Base-by-base conservation (phyloP, 1,140 invertebrate species). In the Laodelphax striatellus region DNA sequence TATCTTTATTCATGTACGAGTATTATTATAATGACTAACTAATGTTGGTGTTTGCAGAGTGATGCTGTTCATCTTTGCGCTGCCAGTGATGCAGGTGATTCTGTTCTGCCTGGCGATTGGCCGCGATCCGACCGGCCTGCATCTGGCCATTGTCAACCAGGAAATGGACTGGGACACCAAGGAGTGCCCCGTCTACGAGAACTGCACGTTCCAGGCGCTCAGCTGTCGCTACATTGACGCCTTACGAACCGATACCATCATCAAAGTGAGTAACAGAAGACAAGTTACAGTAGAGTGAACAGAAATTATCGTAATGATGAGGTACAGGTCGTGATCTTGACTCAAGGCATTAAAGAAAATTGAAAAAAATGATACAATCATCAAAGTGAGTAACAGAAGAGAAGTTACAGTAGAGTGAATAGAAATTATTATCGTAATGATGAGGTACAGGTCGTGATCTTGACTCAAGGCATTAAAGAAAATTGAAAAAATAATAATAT, bases 61-160 rank as follows among this genome's bases (percentile, higher is more conserved):
- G 42, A 85, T 95, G 79, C 70, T 88, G 24, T 97, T 97, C 73
- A 90, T 97, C 66, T 87, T 97, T 62, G 86, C 90, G 24, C 76
- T 98, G 52, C 94, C 94, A 0, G 84, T 93, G 0, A 84, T 92
- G 57, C 92, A 98, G 80, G 94, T 96, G 62, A 80, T 95, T 24
- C 76, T 98, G 6, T 98, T 97, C 77, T 97, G 94, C 74, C 70
- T 95, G 52, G 91, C 94, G 21, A 94, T 98, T 63, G 94, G 94
- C 14, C 85, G 88, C 63, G 89, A 94, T 69, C 94, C 94, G 0
- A 80, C 82, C 42, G 85, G 87, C 17, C 77, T 97, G 2, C 83
- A 82, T 61, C 72, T 98, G 54, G 92, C 86, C 0, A 81, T 96
- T 52, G 87, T 95, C 38, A 94, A 95, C 75, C 75, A 88, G 60